Evolutionary conservation across 2,797 vertebrate genomes (phyloP), one percentile per base, ranked within the genome.

Genomic region (Lepus oiostolus): DNA sequence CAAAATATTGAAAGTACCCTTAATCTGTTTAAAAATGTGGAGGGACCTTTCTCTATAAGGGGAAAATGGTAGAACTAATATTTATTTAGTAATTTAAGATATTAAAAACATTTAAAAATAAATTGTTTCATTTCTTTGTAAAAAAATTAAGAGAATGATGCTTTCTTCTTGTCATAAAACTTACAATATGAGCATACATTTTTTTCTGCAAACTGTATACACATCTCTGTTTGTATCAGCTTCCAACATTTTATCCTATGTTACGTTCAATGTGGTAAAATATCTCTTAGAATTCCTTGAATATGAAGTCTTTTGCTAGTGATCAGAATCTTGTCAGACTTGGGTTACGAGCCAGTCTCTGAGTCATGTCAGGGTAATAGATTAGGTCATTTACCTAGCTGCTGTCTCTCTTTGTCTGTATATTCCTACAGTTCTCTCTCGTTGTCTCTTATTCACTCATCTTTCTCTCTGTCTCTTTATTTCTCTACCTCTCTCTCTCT

Each of bases 71-170:
- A 71, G 90, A 88, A 71, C 4, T 58, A 58, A 21, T 54, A 88
- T 62, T 32, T 72, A 62, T 0, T 24, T 58, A 87, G 2, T 42
- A 85, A 80, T 76, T 70, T 91, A 90, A 77, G 86, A 67, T 17
- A 28, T 30, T 88, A 72, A 68, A 80, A 84, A 84, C 17, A 13
- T 52, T 75, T 52, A 81, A 32, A 80, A 75, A 47, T 81, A 35
- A 65, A 84, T 24, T 90, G 4, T 88, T 92, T 80, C 72, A 38
- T 86, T 92, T 74, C 60, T 83, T 95, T 68, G n/a, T 84, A 89
- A 94, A 93, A 79, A 79, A 89, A 80, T 8, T 86, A 58, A 42
- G 83, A 28, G 63, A 88, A 38, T 3, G 88, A 5, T 85, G 7
- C 54, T 76, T 87, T 26, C 30, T 92, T 94, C 6, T 62, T 93